These are phyloP conservation scores for Drosophila carrolli DNA, from an alignment of 1,140 invertebrate species.

Conservation along the genomic window DNA sequence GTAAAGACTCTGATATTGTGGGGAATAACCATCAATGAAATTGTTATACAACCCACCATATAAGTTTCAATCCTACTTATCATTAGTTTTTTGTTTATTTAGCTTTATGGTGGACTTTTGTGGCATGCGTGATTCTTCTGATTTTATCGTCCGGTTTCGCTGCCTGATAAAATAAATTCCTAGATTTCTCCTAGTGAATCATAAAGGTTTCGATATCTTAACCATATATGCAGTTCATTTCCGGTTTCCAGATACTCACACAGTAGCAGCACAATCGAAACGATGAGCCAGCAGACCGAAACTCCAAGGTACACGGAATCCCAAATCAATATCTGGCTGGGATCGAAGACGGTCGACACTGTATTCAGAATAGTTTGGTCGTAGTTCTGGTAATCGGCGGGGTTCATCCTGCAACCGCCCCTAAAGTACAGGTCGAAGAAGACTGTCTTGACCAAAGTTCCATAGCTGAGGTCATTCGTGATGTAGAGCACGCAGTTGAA, in stretches of 20 bases:
- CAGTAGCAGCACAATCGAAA: slow-evolving; percentile 60
- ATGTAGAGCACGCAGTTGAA: slow-evolving; percentile 70
- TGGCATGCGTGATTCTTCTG: slow-evolving; percentile 25
- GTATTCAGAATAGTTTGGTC: slow-evolving; percentile 25
- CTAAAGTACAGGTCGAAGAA: slow-evolving; percentile 76
- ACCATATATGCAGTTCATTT: slow-evolving; percentile 13
- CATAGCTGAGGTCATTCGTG: slow-evolving; percentile 44
- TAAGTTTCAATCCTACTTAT: slow-evolving; percentile 31
- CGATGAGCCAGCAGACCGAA: slow-evolving; percentile 68
- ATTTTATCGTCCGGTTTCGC: slow-evolving; percentile 47
- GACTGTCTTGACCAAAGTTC: slow-evolving; percentile 47
- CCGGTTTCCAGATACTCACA: slow-evolving; percentile 60
- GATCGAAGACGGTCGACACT: slow-evolving; percentile 63
- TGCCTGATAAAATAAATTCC: slow-evolving; percentile 41
- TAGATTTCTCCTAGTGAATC: slow-evolving; percentile 46
- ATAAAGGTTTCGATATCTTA: slow-evolving; percentile 22
- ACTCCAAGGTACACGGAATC: slow-evolving; percentile 71
- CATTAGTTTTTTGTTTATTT: slow-evolving; percentile 31
- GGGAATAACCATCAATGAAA: slow-evolving; percentile 33
- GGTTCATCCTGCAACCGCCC: slow-evolving; percentile 50
- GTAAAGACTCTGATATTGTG: background rate
- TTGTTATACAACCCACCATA: slow-evolving; percentile 23
- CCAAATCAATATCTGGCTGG: slow-evolving; percentile 67
- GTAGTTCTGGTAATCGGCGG: slow-evolving; percentile 49
- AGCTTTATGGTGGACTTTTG: slow-evolving; percentile 6